A percentile compares a stretch with the other conserved stretches of the same genome.
Conservation (phyloP, 2,888 invertebrate genomes). For the Plagodis pulveraria region DNA sequence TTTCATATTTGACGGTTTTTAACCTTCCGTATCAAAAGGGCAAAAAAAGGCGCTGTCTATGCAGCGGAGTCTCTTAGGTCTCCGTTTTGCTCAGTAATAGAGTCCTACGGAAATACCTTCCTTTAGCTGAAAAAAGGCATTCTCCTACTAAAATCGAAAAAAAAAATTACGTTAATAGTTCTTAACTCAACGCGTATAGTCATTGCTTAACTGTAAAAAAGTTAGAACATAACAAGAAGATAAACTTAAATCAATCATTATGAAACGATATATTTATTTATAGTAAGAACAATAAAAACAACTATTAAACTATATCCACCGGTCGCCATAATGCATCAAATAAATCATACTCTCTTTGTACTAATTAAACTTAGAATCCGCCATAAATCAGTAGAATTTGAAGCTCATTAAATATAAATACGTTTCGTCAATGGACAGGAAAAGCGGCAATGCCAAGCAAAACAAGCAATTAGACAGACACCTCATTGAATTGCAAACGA, state of each 20-base stretch:
- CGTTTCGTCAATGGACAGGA: constrained; percentile 50
- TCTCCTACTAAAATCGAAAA: too few relatives aligned
- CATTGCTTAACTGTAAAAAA: too few relatives aligned
- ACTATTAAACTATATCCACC: constrained; percentile 26
- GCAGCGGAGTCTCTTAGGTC: too few relatives aligned
- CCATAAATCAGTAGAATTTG: constrained; percentile 38
- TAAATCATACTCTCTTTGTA: constrained; percentile 53
- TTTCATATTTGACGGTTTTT: too few relatives aligned
- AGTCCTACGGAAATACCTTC: too few relatives aligned
- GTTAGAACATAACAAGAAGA: too few relatives aligned
- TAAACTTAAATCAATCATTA: neutral
- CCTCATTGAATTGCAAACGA: constrained; percentile 73
- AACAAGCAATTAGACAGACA: constrained; percentile 62
- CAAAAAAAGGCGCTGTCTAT: too few relatives aligned
- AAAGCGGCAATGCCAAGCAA: constrained; percentile 60
- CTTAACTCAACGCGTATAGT: too few relatives aligned
- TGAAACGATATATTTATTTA: constrained; percentile 11
- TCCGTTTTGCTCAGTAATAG: too few relatives aligned
- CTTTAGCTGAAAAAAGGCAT: too few relatives aligned
- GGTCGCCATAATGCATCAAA: constrained; percentile 48
- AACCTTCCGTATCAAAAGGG: too few relatives aligned
- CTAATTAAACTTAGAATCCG: constrained; percentile 33
- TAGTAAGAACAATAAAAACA: constrained; percentile 17
- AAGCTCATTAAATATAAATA: constrained; percentile 40
- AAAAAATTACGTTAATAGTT: too few relatives aligned